Conservation (phyloP, 2,888 invertebrate genomes). For the Podabrus alpinus region DNA sequence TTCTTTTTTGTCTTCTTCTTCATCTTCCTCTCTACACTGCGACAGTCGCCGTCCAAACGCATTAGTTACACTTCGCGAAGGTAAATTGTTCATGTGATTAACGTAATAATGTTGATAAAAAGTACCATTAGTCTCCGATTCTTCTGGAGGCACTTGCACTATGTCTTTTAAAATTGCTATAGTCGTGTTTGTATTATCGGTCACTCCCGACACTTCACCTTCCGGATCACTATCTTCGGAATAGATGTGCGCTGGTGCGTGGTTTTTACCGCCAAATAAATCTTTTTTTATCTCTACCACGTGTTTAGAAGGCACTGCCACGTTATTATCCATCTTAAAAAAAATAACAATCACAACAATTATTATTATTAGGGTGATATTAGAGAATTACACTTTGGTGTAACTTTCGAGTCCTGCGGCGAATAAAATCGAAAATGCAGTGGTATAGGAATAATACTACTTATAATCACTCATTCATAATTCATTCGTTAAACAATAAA, state of each 20-base stretch:
- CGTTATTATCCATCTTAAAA: slow-evolving; percentile 40
- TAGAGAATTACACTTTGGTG: background rate
- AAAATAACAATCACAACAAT: background rate
- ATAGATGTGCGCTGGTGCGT: slow-evolving; percentile 22
- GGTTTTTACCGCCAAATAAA: background rate
- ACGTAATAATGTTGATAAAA: slow-evolving; percentile 76
- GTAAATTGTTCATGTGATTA: slow-evolving; percentile 72
- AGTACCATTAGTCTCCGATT: slow-evolving; percentile 60
- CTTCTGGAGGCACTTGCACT: slow-evolving; percentile 60
- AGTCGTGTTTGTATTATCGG: slow-evolving; percentile 72
- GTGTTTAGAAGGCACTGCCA: slow-evolving; percentile 32
- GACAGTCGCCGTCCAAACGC: slow-evolving; percentile 67
- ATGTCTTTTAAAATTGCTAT: slow-evolving; percentile 71
- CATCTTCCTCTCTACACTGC: slow-evolving; percentile 84
- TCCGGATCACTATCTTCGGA: slow-evolving; percentile 64
- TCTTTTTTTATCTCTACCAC: slow-evolving; percentile 14
- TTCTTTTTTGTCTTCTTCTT: slow-evolving; percentile 64
- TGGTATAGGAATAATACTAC: no score
- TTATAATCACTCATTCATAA: no score
- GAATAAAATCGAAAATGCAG: background rate
- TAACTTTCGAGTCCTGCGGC: background rate
- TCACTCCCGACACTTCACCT: slow-evolving; percentile 67
- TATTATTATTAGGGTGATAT: no score
- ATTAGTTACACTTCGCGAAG: slow-evolving; percentile 64
- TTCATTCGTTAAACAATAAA: background rate